Conservation (phyloP, 2,113 vertebrate species). For the Gallinago jamesoni region DNA sequence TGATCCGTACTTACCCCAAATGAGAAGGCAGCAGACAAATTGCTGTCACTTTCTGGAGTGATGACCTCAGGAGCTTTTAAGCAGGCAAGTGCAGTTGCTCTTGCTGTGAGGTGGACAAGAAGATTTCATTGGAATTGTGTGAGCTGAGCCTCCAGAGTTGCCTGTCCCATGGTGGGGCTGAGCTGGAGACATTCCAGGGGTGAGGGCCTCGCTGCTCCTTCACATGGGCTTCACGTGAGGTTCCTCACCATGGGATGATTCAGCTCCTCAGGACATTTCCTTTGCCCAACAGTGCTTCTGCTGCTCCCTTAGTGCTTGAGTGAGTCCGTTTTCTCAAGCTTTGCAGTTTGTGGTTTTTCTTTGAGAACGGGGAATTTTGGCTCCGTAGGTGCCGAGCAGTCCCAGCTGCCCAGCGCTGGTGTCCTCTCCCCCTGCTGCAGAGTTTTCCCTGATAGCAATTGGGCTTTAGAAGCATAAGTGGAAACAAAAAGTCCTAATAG, state of each 20-base stretch:
- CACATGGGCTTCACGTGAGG: fast-evolving
- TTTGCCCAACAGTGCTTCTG: neutral
- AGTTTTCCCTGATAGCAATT: neutral
- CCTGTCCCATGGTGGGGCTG: neutral
- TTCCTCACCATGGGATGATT: neutral
- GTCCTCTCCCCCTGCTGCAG: neutral
- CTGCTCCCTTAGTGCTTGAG: neutral
- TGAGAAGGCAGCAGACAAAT: neutral
- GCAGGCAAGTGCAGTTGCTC: neutral
- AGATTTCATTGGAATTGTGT: neutral
- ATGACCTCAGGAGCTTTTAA: neutral
- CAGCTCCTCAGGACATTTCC: neutral
- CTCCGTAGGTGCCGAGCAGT: fast-evolving
- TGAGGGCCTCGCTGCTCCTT: neutral
- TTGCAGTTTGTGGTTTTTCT: neutral
- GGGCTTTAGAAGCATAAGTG: neutral
- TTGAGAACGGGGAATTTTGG: neutral
- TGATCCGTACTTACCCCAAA: neutral
- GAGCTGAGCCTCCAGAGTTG: neutral
- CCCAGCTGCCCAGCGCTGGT: neutral
- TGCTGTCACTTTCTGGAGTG: neutral
- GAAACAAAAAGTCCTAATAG: neutral
- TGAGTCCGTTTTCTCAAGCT: neutral
- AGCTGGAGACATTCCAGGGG: fast-evolving
- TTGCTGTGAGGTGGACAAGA: fast-evolving